Evolutionary conservation across 1,140 invertebrate species (phyloP), one percentile per base, ranked within the genome.

Genomic region (Drosophila elegans): DNA sequence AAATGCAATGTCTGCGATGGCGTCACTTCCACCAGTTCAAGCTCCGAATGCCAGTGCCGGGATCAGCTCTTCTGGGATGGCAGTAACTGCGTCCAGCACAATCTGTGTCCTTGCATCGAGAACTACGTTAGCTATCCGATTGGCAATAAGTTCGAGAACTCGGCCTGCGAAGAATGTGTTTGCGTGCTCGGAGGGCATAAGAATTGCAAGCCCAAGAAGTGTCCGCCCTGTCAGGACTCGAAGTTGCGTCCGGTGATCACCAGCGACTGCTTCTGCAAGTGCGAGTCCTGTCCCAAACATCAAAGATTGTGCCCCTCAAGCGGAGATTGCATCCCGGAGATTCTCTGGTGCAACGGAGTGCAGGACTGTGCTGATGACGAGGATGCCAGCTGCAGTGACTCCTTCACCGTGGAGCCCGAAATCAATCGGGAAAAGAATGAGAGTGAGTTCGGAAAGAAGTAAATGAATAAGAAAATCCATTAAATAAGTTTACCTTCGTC

Each of bases 331-430:
- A 94, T 98, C 6, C 93, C 95, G 1, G 93, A 94, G 60, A 93
- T 94, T 2, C 92, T 93, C 1, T 97, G 96, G 96, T 98, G 97
- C 92, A 95, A 98, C 90, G 97, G 97, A 0, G 92, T 97, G 1
- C 93, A 95, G 71, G 95, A 98, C 85, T 98, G 97, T 91, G 95
- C 95, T 3, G 96, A 97, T 92, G 97, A 98, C 92, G 97, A 98
- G 92, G 91, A 93, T 49, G 59, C 78, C 3, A 93, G 95, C 60
- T 98, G 97, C 86, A 81, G 91, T 41, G 93, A 93, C 3, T 80
- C 79, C 6, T 93, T 89, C 36, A 85, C 74, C 4, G 74, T 79
- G 16, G 39, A 64, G 27, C 84, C 80, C 4, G 76, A 72, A 36
- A 62, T 57, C 45, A 42, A 78, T 42, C 69, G 63, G 16, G 42